Conservation (phyloP, 1,140 invertebrate species). For the Vollenhovia emeryi region DNA sequence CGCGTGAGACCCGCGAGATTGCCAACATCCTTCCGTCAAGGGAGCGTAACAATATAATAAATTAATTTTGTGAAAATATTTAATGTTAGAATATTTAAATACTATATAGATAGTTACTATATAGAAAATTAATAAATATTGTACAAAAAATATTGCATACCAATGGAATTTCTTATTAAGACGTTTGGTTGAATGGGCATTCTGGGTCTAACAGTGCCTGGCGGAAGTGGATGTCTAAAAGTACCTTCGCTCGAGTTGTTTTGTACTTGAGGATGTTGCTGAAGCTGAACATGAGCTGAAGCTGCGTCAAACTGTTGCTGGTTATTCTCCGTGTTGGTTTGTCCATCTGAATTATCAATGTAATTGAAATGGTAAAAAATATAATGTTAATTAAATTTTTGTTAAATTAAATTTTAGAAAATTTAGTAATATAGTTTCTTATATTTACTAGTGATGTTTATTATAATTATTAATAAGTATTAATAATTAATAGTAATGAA, state of each 20-base stretch:
- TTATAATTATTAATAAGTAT: background rate
- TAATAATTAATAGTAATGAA: background rate
- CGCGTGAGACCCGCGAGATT: no score
- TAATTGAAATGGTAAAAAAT: background rate
- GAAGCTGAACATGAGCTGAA: slow-evolving; percentile 79
- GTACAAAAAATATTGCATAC: slow-evolving; percentile 64
- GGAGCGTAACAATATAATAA: slow-evolving; percentile 14
- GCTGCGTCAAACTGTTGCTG: slow-evolving; percentile 79
- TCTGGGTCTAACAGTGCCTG: slow-evolving; percentile 85
- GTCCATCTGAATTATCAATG: slow-evolving; percentile 70
- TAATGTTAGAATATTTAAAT: background rate
- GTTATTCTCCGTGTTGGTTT: slow-evolving; percentile 66
- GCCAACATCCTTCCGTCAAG: no score
- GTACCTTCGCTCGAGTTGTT: slow-evolving; percentile 83
- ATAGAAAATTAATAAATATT: slow-evolving; percentile 13
- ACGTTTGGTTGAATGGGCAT: slow-evolving; percentile 82
- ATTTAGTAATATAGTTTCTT: no score
- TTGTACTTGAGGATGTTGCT: slow-evolving; percentile 79
- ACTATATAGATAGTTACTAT: background rate
- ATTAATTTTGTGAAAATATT: background rate
- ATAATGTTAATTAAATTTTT: slow-evolving; percentile 11
- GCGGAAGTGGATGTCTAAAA: slow-evolving; percentile 87
- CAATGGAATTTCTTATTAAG: slow-evolving; percentile 81
- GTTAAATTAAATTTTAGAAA: background rate
- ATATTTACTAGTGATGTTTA: background rate